Evolutionary conservation across 2,888 invertebrate species (phyloP), one percentile per base, ranked within the genome.

Genomic region (Tachina grossa): DNA sequence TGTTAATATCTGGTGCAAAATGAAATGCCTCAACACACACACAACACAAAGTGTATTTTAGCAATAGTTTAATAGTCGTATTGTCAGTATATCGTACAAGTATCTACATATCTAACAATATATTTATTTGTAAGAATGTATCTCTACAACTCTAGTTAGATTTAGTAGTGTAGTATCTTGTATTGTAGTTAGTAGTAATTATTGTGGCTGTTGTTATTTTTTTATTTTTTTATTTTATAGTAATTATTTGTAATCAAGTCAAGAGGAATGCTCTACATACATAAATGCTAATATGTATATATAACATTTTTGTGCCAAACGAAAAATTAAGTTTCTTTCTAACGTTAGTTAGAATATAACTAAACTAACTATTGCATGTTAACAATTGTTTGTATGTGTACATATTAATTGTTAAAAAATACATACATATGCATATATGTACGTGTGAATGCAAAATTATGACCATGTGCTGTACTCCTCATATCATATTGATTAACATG

Each of bases 241-340:
- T 84, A 85, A 87, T 87, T 87, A 85, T 84, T 85, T 85, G 85
- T 69, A 87, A 87, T 87, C 87, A 87, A 85, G 87, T 84, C 82
- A 81, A 82, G 78, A 79, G 63, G 83, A 83, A 85, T 79, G 82
- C 79, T 85, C 82, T 72, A 81, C 65, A 85, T 84, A 81, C 65
- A 81, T 84, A 71, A 47, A 71, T 43, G 8, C 6, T 0, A n/a
- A 65, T 61, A 63, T 74, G 14, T 66, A 65, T 61, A 63, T 74
- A 16, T 66, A 59, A 9, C 9, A 22, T 19, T 13, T 49, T 14
- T 49, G 49, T 49, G 14, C 49, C 0, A 6, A 8, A 19, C 11
- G n/a, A 43, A 66, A 59, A 39, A 69, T 75, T 59, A 41, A 51
- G 39, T 55, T 65, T 68, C 72, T 82, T 71, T 74, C 68, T 74